Evolutionary conservation across 2,113 vertebrate genomes (phyloP).

Genomic region (Triplophysa rosa): DNA sequence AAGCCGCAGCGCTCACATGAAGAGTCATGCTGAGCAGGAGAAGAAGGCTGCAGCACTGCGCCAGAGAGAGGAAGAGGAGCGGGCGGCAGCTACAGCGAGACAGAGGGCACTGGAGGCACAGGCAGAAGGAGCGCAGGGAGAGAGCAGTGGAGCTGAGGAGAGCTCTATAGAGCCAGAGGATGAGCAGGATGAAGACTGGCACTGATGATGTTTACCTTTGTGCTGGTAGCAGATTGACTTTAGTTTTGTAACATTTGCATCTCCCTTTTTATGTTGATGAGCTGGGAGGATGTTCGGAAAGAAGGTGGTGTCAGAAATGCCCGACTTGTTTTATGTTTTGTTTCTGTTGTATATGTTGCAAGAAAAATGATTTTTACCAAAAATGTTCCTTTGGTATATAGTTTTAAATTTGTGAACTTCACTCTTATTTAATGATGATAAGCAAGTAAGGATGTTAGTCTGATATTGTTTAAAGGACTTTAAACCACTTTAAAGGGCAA

Average conservation of each 20-base stretch:
- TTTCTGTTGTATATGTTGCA: no score
- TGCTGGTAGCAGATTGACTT: not conserved
- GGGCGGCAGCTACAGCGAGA: constrained; percentile 57
- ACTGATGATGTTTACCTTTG: constrained; percentile 47
- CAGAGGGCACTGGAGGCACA: constrained; percentile 18
- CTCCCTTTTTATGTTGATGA: not conserved
- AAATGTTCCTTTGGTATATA: not conserved
- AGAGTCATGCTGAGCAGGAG: constrained; percentile 95
- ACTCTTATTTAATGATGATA: not conserved
- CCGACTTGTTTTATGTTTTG: not conserved
- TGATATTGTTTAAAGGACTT: not conserved
- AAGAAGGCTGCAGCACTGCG: constrained; percentile 90
- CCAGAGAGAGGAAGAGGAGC: constrained; percentile 80
- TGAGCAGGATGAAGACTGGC: constrained; percentile 76
- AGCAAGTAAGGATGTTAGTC: not conserved
- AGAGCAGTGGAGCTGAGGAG: constrained; percentile 60
- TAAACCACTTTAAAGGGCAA: not conserved
- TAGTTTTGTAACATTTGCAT: not conserved
- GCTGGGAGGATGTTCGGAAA: not conserved
- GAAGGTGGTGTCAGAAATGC: not conserved
- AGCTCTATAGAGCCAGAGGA: constrained; percentile 68
- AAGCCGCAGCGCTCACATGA: constrained; percentile 98
- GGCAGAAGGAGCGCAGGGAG: constrained; percentile 38
- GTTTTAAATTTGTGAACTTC: not conserved
- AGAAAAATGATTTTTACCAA: not conserved